A percentile compares a stretch with the other conserved stretches of the same genome.
Evolutionary conservation across 2,888 invertebrate genomes (phyloP).

Genomic region (Trissonchulus sp.): DNA sequence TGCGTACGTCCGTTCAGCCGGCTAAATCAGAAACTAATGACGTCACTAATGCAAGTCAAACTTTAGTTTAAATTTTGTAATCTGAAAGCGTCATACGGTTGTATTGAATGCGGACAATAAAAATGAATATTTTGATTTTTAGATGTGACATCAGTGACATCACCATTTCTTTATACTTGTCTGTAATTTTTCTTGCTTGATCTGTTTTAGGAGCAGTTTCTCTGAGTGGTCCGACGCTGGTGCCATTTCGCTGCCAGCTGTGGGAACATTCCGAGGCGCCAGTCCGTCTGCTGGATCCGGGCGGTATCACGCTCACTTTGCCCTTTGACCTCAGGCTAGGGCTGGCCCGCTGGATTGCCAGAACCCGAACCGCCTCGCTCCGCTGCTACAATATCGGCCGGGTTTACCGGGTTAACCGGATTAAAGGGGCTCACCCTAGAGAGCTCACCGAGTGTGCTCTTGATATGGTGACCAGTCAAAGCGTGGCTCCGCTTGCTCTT

Average conservation of each 20-base stretch:
- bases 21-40: too few species aligned
- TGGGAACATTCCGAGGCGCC: background rate
- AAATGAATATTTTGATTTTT: too few species aligned
- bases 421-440: conserved; percentile 72
- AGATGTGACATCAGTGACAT: too few species aligned
- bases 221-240: background rate
- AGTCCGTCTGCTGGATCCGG: conserved; percentile 20
- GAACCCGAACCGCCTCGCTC: conserved; percentile 68
- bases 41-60: too few species aligned
- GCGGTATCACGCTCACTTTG: conserved; percentile 53
- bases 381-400: conserved; percentile 78
- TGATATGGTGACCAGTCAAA: conserved; percentile 68
- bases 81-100: too few species aligned
- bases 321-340: conserved; percentile 52
- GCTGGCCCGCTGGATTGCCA: conserved; percentile 72
- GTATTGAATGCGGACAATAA: too few species aligned
- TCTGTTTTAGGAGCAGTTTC: background rate
- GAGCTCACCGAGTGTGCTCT: conserved; percentile 85
- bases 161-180: too few species aligned
- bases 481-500: conserved; percentile 65
- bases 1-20: too few species aligned
- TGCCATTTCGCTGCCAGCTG: background rate
- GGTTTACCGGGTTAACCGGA: conserved; percentile 70
- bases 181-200: background rate
- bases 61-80: too few species aligned